phyloP scores from a whole-genome alignment of 64 coral and sea anemone species.

The Catalaphyllia jardinei region DNA sequence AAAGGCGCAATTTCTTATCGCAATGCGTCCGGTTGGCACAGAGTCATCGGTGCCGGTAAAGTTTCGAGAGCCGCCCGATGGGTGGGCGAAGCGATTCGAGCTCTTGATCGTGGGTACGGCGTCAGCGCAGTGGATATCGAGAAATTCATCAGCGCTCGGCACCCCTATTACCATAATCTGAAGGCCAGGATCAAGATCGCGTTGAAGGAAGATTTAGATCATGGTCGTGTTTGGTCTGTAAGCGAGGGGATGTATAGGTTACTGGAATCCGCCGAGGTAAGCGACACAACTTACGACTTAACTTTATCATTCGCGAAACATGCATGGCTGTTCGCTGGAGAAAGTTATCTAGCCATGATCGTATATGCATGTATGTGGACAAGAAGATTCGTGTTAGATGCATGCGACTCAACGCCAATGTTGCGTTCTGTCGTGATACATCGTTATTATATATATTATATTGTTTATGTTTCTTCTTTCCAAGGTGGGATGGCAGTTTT shows the following conservation, averaged over 20 bases:
- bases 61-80: slow-evolving; percentile 86
- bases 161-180: slow-evolving; percentile 89
- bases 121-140: slow-evolving; percentile 89
- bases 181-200: slow-evolving; percentile 87
- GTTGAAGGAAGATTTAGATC: slow-evolving; percentile 85
- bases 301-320: not conserved
- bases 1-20: slow-evolving; percentile 95
- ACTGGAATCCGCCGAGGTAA: slow-evolving; percentile 93
- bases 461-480: too few relatives aligned
- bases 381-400: not conserved
- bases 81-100: slow-evolving; percentile 93
- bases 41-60: slow-evolving; percentile 66
- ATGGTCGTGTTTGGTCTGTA: slow-evolving; percentile 84
- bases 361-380: too few relatives aligned
- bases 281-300: not conserved
- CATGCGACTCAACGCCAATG: too few relatives aligned
- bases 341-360: not conserved
- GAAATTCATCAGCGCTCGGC: slow-evolving; percentile 80
- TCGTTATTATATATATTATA: too few relatives aligned
- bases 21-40: slow-evolving; percentile 87
- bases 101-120: slow-evolving; percentile 82
- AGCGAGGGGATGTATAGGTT: slow-evolving; percentile 87
- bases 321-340: not conserved
- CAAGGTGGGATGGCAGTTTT: not conserved
- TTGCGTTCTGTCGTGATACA: not conserved